Evolutionary conservation across 2,888 invertebrate species (phyloP).

Genomic region (Drosophila nigricruria): DNA sequence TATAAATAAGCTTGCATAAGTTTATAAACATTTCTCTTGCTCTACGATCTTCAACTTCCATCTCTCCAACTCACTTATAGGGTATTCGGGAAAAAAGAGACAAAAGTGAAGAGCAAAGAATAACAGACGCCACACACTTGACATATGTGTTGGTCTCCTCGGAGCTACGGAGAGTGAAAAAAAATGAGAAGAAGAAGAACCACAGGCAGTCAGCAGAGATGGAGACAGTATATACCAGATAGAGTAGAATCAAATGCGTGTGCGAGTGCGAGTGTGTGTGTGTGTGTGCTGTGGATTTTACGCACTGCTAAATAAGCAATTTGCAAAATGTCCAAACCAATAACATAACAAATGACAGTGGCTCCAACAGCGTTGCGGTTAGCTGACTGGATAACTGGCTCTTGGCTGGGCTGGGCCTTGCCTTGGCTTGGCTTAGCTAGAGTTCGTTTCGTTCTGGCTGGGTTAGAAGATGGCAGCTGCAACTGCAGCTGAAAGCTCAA

Average conservation of each 20-base stretch:
- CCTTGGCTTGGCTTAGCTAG: conserved; percentile 12
- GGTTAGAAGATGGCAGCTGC: conserved; percentile 21
- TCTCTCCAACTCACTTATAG: not conserved
- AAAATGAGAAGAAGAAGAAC: conserved; percentile 7
- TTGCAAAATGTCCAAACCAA: conserved; percentile 85
- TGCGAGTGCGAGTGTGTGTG: conserved; percentile 10
- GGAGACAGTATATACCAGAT: conserved; percentile 25
- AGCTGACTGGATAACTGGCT: conserved; percentile 60
- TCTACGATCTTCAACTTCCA: not conserved
- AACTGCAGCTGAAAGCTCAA: conserved; percentile 33
- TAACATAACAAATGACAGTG: conserved; percentile 82
- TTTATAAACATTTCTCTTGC: too few relatives aligned
- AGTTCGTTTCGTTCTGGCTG: conserved; percentile 23
- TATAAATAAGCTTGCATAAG: not conserved
- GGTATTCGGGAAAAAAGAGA: conserved; percentile 18
- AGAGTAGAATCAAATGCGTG: conserved; percentile 8
- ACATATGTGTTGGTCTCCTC: conserved; percentile 40
- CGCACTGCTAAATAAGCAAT: conserved; percentile 85
- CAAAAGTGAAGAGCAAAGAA: conserved; percentile 38
- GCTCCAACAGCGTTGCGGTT: conserved; percentile 60
- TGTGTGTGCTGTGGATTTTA: conserved; percentile 74
- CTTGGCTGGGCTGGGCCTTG: not conserved
- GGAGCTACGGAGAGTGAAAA: conserved; percentile 33
- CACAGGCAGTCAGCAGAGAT: conserved; percentile 13
- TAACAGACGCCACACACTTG: conserved; percentile 50